Conservation (phyloP, 2,888 invertebrate genomes). For the Lutraria lutraria region DNA sequence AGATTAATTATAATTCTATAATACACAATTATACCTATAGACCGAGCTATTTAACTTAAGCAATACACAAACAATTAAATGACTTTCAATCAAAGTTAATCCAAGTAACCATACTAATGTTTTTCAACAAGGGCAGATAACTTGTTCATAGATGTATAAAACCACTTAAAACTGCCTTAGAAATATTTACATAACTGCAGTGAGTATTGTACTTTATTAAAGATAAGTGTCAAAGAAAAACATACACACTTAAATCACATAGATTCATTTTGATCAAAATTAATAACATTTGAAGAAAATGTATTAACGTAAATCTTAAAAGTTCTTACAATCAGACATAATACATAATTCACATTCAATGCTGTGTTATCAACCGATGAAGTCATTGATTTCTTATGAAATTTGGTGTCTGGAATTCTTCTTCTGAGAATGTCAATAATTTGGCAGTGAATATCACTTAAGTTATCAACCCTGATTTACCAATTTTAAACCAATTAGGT, state of each 20-base stretch:
- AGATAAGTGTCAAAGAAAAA: too few relatives aligned
- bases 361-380: too few relatives aligned
- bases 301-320: too few relatives aligned
- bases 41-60: slow-evolving; percentile 34
- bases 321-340: too few relatives aligned
- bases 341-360: too few relatives aligned
- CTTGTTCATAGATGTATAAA: not conserved
- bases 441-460: not conserved
- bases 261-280: too few relatives aligned
- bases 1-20: slow-evolving; percentile 17
- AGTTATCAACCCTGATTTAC: slow-evolving; percentile 50
- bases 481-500: slow-evolving; percentile 41
- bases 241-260: too few relatives aligned
- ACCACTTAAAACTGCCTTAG: too few relatives aligned
- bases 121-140: not conserved
- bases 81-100: not conserved
- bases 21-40: slow-evolving; percentile 42
- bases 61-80: not conserved
- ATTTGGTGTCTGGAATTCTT: not conserved
- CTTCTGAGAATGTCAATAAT: not conserved
- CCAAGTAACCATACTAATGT: not conserved
- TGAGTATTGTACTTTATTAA: too few relatives aligned
- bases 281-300: too few relatives aligned
- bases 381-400: not conserved
- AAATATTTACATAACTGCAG: too few relatives aligned